A percentile compares a stretch with the other conserved stretches of the same genome.
Conservation (phyloP, 2,797 vertebrate species). For the Avahi laniger region DNA sequence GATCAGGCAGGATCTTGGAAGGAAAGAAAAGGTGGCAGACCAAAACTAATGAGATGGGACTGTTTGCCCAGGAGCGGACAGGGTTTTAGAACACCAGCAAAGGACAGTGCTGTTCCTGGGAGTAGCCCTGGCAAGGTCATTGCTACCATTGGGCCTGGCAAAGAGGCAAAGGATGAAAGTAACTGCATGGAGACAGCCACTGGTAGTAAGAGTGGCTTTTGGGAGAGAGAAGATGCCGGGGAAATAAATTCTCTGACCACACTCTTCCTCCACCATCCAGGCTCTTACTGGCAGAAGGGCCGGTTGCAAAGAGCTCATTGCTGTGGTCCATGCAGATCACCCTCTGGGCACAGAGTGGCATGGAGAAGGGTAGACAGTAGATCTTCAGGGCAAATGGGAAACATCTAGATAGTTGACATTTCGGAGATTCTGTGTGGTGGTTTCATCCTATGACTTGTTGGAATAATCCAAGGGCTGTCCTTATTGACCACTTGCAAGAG, state of each 20-base stretch:
- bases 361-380: neutral
- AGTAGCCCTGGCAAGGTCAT: neutral
- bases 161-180: neutral
- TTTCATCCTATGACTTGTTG: neutral
- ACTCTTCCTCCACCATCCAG: neutral
- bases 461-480: neutral
- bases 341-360: neutral
- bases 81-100: neutral
- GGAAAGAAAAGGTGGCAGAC: neutral
- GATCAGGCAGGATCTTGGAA: neutral
- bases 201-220: neutral
- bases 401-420: neutral
- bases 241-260: neutral
- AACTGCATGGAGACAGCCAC: neutral
- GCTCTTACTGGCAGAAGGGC: neutral
- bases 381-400: neutral
- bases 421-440: rapidly evolving
- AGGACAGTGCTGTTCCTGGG: neutral
- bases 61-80: neutral
- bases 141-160: neutral
- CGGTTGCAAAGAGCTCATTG: neutral
- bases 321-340: rapidly evolving
- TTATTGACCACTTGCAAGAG: neutral
- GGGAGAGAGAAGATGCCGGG: neutral
- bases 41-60: neutral